Evolutionary conservation across 2,797 vertebrate species (phyloP).

Genomic region (Sternotherus odoratus): DNA sequence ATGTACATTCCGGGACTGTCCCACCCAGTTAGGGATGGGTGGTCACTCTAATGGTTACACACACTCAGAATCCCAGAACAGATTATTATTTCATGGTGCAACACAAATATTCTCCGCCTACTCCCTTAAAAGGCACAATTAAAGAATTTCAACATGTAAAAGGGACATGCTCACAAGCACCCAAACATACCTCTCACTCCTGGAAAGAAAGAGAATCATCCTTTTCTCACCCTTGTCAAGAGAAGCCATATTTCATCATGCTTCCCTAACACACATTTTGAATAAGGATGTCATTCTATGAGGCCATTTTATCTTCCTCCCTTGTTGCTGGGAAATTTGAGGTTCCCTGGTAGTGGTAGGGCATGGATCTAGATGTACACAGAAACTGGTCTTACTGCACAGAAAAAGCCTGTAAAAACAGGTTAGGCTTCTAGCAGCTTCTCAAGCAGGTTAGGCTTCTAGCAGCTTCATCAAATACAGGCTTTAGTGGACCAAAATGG

Average conservation of each 20-base stretch:
- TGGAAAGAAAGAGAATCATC: neutral
- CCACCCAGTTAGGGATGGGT: neutral
- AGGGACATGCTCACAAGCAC: neutral
- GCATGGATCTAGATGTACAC: neutral
- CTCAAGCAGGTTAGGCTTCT: conserved; percentile 27
- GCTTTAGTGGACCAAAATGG: neutral
- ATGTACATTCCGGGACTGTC: no score
- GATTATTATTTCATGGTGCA: neutral
- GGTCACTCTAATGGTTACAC: neutral
- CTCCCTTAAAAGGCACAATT: neutral
- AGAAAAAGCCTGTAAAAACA: conserved; percentile 32
- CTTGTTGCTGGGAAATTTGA: neutral
- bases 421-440: conserved; percentile 34
- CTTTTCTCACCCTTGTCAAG: neutral
- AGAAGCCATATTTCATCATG: neutral
- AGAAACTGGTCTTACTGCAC: neutral
- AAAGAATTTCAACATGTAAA: neutral
- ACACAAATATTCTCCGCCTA: neutral
- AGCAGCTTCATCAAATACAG: conserved; percentile 23
- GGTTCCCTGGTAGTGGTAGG: neutral
- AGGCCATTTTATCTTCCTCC: neutral
- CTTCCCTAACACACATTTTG: neutral
- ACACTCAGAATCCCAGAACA: neutral
- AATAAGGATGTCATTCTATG: neutral
- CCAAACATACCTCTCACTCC: neutral